phyloP scores from a whole-genome alignment of 2,888 invertebrate species.

The Autographa pulchrina region DNA sequence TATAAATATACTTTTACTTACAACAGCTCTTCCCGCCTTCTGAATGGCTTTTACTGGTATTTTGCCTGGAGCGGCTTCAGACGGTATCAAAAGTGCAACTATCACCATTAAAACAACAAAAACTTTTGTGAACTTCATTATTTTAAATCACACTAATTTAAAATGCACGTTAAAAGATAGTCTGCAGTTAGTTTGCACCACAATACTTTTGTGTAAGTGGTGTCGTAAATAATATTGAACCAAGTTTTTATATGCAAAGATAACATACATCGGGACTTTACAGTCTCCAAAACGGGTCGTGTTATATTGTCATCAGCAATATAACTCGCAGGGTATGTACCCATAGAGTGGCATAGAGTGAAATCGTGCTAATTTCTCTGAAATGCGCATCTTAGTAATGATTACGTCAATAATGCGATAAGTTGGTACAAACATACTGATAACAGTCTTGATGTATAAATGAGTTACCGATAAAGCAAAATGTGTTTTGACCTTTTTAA shows the following conservation, averaged over 20 bases:
- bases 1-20: conserved; percentile 55
- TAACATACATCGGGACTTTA: conserved; percentile 52
- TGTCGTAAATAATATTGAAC: conserved; percentile 26
- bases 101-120: conserved; percentile 45
- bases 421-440: conserved; percentile 24
- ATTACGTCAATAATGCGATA: conserved; percentile 7
- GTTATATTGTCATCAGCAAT: conserved; percentile 23
- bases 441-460: conserved; percentile 18
- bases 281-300: conserved; percentile 32
- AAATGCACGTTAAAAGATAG: background rate
- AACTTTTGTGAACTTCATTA: conserved; percentile 57
- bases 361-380: conserved; percentile 25
- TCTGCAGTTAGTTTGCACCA: background rate
- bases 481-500: background rate
- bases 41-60: conserved; percentile 68
- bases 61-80: conserved; percentile 65
- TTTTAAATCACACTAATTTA: conserved; percentile 10
- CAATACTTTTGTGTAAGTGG: conserved; percentile 12
- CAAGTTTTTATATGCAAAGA: conserved; percentile 52
- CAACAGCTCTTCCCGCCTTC: conserved; percentile 66
- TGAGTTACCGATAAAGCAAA: background rate
- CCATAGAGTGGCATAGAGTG: too few relatives aligned
- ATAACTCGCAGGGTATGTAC: background rate
- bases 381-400: conserved; percentile 21
- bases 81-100: conserved; percentile 46